Evolutionary conservation across 2,888 invertebrate genomes (phyloP).

Genomic region (Coecobrya sp.): DNA sequence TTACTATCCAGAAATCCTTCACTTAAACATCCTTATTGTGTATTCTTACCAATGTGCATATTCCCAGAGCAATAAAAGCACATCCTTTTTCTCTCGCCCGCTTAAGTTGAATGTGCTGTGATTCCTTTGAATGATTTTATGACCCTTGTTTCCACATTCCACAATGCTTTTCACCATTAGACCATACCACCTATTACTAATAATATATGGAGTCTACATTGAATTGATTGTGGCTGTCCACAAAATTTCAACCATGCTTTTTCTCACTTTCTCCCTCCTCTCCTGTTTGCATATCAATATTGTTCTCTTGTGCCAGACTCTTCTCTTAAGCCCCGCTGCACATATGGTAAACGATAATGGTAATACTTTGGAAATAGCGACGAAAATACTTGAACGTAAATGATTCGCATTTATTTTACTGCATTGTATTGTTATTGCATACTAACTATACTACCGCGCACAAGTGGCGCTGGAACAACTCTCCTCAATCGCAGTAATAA

Average conservation of each 20-base stretch:
- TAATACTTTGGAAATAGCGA: slow-evolving; percentile 56
- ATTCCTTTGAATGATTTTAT: slow-evolving; percentile 78
- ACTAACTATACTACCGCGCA: slow-evolving; percentile 10
- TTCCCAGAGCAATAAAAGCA: slow-evolving; percentile 57
- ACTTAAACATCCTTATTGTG: neutral
- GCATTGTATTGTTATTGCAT: slow-evolving; percentile 50
- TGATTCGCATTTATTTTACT: slow-evolving; percentile 69
- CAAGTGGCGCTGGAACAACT: neutral
- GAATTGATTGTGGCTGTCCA: slow-evolving; percentile 79
- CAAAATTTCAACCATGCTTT: slow-evolving; percentile 66
- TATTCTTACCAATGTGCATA: neutral
- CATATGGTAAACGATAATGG: slow-evolving; percentile 55
- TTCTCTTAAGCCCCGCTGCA: slow-evolving; percentile 10
- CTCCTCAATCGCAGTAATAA: neutral
- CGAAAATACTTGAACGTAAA: slow-evolving; percentile 58
- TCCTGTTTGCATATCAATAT: slow-evolving; percentile 71
- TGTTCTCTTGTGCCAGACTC: neutral
- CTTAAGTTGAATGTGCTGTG: slow-evolving; percentile 66
- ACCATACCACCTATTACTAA: slow-evolving; percentile 24
- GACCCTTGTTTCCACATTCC: slow-evolving; percentile 75
- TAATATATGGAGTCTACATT: slow-evolving; percentile 17
- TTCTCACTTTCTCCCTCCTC: slow-evolving; percentile 66
- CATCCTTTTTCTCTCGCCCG: slow-evolving; percentile 59
- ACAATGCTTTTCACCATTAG: neutral
- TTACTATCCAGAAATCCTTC: neutral